phyloP scores from a whole-genome alignment of 30 jellyfish, hydroid and myxozoan species.

The Aurelia sp. region DNA sequence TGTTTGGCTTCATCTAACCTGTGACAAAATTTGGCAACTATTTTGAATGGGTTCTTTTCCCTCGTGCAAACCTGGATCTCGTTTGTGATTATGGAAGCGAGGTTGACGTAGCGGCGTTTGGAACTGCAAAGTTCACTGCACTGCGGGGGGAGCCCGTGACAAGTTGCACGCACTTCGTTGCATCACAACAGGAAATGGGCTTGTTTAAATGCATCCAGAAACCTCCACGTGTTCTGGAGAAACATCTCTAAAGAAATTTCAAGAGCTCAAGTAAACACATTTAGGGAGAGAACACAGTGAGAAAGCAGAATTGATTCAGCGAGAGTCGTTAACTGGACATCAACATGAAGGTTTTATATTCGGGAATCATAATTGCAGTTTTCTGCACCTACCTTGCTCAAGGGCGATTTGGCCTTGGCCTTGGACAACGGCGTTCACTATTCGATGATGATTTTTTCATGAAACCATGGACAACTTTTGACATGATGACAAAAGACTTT shows the following conservation, averaged over 20 bases:
- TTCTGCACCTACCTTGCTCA: constrained; percentile 9
- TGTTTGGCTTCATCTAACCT: too few relatives aligned
- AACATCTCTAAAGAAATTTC: too few relatives aligned
- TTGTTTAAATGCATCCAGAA: background rate
- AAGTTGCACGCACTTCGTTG: constrained; percentile 34
- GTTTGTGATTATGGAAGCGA: too few relatives aligned
- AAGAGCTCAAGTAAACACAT: too few relatives aligned
- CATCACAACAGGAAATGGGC: constrained; percentile 14
- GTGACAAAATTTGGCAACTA: too few relatives aligned
- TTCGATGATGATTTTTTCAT: constrained; percentile 22
- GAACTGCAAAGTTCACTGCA: background rate
- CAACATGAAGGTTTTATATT: constrained; percentile 11
- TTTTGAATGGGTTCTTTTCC: too few relatives aligned
- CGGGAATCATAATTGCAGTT: constrained; percentile 27
- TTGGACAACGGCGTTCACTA: too few relatives aligned
- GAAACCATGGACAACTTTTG: constrained; percentile 64
- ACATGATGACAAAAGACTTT: constrained; percentile 56
- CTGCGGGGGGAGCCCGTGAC: constrained; percentile 41
- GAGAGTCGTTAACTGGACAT: background rate
- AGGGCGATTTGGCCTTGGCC: too few relatives aligned
- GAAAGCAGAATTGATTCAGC: too few relatives aligned
- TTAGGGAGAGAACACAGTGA: too few relatives aligned
- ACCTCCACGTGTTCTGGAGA: constrained; percentile 37
- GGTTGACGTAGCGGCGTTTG: too few relatives aligned
- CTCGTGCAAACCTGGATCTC: too few relatives aligned